Evolutionary conservation across 2,888 invertebrate genomes (phyloP), one percentile per base, ranked within the genome.

Genomic region (Zele albiditarsus): DNA sequence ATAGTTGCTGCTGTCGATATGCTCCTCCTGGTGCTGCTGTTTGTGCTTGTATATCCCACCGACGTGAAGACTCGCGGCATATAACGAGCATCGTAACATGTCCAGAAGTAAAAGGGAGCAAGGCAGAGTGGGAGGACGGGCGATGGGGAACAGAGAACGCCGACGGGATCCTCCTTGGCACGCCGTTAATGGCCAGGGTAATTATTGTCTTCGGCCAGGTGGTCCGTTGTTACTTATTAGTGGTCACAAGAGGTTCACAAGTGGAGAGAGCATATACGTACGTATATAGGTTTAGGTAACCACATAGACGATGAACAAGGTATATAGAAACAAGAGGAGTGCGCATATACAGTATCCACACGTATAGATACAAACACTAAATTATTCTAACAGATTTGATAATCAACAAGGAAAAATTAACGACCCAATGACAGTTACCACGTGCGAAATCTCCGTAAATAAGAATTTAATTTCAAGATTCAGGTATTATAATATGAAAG

Each of bases 151-250:
- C 71, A 49, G 60, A 57, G 73, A 57, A 71, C 38, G 71, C 71
- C 76, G 74, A 73, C 74, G 74, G 74, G 76, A 76, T 77, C 74
- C 74, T 77, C 74, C 63, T 76, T 79, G 83, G 82, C 81, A 80
- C 82, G 82, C 83, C 82, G 83, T 83, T 86, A 85, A 86, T 85
- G 84, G 84, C 82, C 80, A 78, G 78, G 82, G 83, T 84, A 85
- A 86, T 86, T 85, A 84, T 85, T 85, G 85, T 85, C 84, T 83
- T 84, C 81, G 83, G 83, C 84, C 84, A 85, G 86, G 86, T 85
- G 85, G 85, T 86, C 84, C 80, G 83, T 81, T 83, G 81, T 83
- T 84, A 83, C 84, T 83, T 83, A 85, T 84, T 84, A 81, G 84
- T 79, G 76, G 65, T 76, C 71, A 42, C 65, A 71, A 71, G 38